These are phyloP conservation scores for Heliconius ismenius DNA, from an alignment of 2,888 invertebrate species.

Conservation along the genomic window DNA sequence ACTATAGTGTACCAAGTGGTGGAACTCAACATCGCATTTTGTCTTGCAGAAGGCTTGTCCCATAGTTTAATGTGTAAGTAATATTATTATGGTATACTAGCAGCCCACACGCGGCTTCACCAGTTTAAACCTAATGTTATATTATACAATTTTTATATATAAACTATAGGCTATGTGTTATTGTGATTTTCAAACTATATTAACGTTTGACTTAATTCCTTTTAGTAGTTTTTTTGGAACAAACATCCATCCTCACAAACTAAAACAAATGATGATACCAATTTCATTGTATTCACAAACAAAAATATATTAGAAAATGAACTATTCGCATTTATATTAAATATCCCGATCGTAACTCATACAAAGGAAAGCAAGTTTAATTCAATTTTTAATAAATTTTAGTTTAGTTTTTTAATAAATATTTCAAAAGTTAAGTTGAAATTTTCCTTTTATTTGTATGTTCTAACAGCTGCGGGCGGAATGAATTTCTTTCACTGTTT, in stretches of 20 bases:
- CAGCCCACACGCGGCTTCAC: too few relatives aligned
- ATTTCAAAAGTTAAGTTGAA: constrained; percentile 8
- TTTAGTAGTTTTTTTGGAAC: too few relatives aligned
- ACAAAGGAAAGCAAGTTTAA: neutral
- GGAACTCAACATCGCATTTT: neutral
- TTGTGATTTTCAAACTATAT: too few relatives aligned
- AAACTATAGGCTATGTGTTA: too few relatives aligned
- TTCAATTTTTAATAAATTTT: too few relatives aligned
- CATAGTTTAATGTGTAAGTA: too few relatives aligned
- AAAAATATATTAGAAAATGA: neutral
- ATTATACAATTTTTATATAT: too few relatives aligned
- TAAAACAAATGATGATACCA: neutral
- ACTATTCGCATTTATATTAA: neutral
- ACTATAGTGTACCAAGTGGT: neutral
- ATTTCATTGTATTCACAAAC: neutral
- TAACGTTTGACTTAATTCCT: too few relatives aligned
- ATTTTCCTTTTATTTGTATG: constrained; percentile 15
- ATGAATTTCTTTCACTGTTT: constrained; percentile 35
- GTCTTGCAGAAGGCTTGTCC: neutral
- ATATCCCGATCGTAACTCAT: neutral
- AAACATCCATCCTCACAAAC: too few relatives aligned
- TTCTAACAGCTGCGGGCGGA: constrained; percentile 22
- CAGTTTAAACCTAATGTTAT: too few relatives aligned
- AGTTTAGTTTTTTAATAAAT: neutral
- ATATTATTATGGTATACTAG: too few relatives aligned